Evolutionary conservation across 2,113 vertebrate genomes (phyloP), one percentile per base, ranked within the genome.

Genomic region (Hipposideros armiger): DNA sequence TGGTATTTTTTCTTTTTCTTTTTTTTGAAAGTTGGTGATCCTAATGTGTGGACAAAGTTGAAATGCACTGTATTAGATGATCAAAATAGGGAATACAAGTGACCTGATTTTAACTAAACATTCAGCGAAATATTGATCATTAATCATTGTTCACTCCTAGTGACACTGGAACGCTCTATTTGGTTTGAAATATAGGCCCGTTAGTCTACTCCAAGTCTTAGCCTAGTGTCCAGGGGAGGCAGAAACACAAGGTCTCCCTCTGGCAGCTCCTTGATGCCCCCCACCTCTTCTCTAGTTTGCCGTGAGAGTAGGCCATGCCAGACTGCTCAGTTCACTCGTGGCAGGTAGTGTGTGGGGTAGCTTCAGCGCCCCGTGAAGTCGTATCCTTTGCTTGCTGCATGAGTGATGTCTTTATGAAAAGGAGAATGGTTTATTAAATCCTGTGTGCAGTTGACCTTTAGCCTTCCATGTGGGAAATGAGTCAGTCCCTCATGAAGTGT

Each of bases 261-360:
- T 42, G 17, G 40, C 26, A 11, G 32, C 40, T 50, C 24, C 32
- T 16, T 3, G 10, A n/a, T 1, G 11, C 9, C 20, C 52, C 16
- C 52, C 52, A 4, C 52, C 82, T 26, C 28, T 82, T 54, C 52
- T 54, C 14, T 54, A 15, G 28, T 56, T 36, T 40, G 15, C 73
- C 28, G 0, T 5, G 36, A 47, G 5, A 11, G 42, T 3, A 26
- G 50, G n/a, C 30, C 26, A 2, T 2, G 11, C 32, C 19, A 11
- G 32, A 1, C 70, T 7, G 52, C 54, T 40, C 32, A 22, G 32
- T 32, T 40, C 24, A 11, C 69, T 52, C 0, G 0, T 32, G 19
- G 80, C n/a, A 47, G 2, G 60, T 14, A 58, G 13, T 4, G 24
- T 22, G 5, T 50, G 26, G 36, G 58, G 6, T 11, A 6, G 20